Percentiles rank a stretch among this genome's conserved stretches.
Evolutionary conservation across 2,888 invertebrate species (phyloP).

Genomic region (Pycnomerus fuliginosus): DNA sequence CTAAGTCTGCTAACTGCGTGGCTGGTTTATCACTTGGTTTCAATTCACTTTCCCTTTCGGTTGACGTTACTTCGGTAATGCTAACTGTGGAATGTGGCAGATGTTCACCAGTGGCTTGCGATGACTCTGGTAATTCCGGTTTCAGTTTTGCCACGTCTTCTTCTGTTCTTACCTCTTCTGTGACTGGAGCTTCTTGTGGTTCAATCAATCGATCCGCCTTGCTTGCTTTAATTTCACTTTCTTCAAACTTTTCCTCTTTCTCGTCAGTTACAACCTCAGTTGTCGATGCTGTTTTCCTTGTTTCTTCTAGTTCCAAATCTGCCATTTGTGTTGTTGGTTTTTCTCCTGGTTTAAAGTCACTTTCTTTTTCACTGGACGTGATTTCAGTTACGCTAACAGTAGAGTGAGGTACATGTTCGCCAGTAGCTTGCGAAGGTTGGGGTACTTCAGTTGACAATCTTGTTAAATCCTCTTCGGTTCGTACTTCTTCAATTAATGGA

Average conservation of each 20-base stretch:
- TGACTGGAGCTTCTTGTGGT: neutral
- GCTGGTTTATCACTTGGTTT: slow-evolving; percentile 33
- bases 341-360: slow-evolving; percentile 12
- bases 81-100: slow-evolving; percentile 17
- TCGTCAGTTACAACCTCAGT: slow-evolving; percentile 36
- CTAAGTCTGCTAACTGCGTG: slow-evolving; percentile 39
- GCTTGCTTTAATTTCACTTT: slow-evolving; percentile 36
- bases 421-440: slow-evolving; percentile 27
- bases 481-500: slow-evolving; percentile 23
- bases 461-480: slow-evolving; percentile 36
- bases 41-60: slow-evolving; percentile 39
- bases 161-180: slow-evolving; percentile 38
- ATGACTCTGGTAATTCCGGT: slow-evolving; percentile 32
- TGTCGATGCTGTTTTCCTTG: slow-evolving; percentile 17
- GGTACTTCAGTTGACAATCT: slow-evolving; percentile 29
- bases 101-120: slow-evolving; percentile 8
- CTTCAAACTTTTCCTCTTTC: slow-evolving; percentile 35
- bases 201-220: slow-evolving; percentile 33
- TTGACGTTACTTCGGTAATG: slow-evolving; percentile 23
- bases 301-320: slow-evolving; percentile 17
- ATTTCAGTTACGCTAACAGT: slow-evolving; percentile 48
- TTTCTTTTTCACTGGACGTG: slow-evolving; percentile 31
- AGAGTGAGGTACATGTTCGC: slow-evolving; percentile 36
- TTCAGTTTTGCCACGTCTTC: slow-evolving; percentile 52
- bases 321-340: slow-evolving; percentile 17